Percentiles rank a stretch among this genome's conserved stretches.
Conservation (phyloP, 1,140 invertebrate genomes). For the Leptinotarsa lineolata region DNA sequence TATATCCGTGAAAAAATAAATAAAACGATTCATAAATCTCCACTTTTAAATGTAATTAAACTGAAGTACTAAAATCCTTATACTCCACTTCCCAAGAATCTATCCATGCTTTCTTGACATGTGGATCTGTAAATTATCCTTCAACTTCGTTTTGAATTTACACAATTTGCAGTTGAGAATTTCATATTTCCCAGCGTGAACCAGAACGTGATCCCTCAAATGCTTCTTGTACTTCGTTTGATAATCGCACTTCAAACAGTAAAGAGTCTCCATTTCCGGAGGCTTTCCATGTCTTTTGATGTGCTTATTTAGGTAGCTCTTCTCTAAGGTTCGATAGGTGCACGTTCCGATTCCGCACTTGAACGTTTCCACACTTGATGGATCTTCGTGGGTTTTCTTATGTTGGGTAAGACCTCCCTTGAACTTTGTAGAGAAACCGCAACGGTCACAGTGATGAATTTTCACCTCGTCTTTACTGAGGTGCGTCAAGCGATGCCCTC, state of each 20-base stretch:
- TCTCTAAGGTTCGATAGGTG: background rate
- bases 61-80: no score
- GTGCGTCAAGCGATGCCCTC: background rate
- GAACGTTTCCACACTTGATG: background rate
- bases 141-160: background rate
- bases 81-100: background rate
- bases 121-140: background rate
- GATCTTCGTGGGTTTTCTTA: background rate
- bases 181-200: background rate
- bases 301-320: background rate
- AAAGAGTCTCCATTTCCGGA: background rate
- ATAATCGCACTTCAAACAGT: background rate
- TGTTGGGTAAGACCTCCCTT: background rate
- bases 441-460: background rate
- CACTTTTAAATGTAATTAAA: no score
- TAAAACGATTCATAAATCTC: no score
- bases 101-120: background rate
- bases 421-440: background rate
- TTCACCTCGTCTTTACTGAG: background rate
- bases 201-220: background rate
- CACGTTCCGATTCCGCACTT: background rate
- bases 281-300: background rate
- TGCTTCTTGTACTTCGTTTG: conserved; percentile 4
- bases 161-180: background rate
- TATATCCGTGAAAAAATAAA: no score